Evolutionary conservation across 2,888 invertebrate genomes (phyloP), one percentile per base, ranked within the genome.

Genomic region (Drosophila monieri): DNA sequence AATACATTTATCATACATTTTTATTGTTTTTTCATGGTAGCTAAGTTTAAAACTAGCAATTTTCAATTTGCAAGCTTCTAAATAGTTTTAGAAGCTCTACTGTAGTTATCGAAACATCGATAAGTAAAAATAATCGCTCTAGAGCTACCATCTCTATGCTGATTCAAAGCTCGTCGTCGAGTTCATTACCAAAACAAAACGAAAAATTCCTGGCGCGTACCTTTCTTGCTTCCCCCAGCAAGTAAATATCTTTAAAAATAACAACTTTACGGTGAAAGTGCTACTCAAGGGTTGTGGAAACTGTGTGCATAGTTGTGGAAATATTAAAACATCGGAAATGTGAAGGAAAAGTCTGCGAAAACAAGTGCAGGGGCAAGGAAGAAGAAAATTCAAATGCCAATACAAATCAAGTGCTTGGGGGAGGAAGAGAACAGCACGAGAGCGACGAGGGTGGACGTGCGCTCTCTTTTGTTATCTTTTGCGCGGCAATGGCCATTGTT

Each of bases 401-500:
- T 85, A 81, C 80, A 81, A 80, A 58, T 69, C 21, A 35, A 73
- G 43, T 61, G 37, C 43, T 15, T 61, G 57, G 30, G 69, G 69
- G 70, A 59, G 66, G 64, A 61, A 51, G 21, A 55, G 27, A 48
- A 53, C 39, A 27, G 39, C 48, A 15, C 49, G 41, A 56, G 46
- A 47, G 44, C 48, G 37, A 54, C 30, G 56, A 67, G 64, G 35
- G 35, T 35, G 35, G 35, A 35, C 59, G 48, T 64, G 66, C 49
- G 37, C 35, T 61, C 27, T 57, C 54, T 70, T 25, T 30, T 71
- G 72, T 80, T 80, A 83, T 80, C 75, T 74, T 55, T 68, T 67
- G 35, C 62, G 80, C 74, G 77, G 66, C 77, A 73, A 73, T 77
- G 75, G 66, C 74, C 72, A 73, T 83, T 81, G 80, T 73, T 83